A percentile compares a stretch with the other conserved stretches of the same genome.
Evolutionary conservation across 2,113 vertebrate genomes (phyloP).

Genomic region (Limnothrissa miodon): DNA sequence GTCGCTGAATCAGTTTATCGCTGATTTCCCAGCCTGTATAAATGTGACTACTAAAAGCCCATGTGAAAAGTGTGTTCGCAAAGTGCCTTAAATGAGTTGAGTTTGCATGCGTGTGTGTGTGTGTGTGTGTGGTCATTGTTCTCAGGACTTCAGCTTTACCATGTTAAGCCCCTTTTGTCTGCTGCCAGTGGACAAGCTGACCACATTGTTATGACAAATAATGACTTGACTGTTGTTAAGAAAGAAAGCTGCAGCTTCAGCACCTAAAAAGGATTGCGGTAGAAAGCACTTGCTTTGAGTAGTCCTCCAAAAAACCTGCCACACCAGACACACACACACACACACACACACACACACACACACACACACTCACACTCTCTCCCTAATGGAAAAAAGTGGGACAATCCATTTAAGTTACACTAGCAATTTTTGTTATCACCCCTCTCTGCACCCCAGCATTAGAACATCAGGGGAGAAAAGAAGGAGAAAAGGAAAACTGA

Average conservation of each 20-base stretch:
- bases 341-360: conserved; percentile 46
- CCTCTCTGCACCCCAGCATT: conserved; percentile 46
- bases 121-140: not conserved
- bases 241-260: conserved; percentile 66
- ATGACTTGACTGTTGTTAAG: conserved; percentile 68
- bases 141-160: conserved; percentile 3
- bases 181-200: conserved; percentile 54
- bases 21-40: not conserved
- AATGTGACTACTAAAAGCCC: not conserved
- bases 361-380: conserved; percentile 47
- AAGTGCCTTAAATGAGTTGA: not conserved
- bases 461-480: conserved; percentile 15
- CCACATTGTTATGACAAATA: conserved; percentile 58
- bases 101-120: not conserved
- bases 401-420: conserved; percentile 65
- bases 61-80: not conserved
- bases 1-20: not conserved
- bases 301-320: conserved; percentile 52
- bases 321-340: conserved; percentile 42
- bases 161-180: conserved; percentile 35
- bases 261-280: conserved; percentile 59
- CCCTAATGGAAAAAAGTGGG: conserved; percentile 59
- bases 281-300: conserved; percentile 56
- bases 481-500: conserved; percentile 2
- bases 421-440: conserved; percentile 64